Percentiles rank a stretch among this genome's conserved stretches.
These are phyloP conservation scores for Piscicola geometra DNA, from an alignment of 2,888 invertebrate genomes.

Conservation along the genomic window DNA sequence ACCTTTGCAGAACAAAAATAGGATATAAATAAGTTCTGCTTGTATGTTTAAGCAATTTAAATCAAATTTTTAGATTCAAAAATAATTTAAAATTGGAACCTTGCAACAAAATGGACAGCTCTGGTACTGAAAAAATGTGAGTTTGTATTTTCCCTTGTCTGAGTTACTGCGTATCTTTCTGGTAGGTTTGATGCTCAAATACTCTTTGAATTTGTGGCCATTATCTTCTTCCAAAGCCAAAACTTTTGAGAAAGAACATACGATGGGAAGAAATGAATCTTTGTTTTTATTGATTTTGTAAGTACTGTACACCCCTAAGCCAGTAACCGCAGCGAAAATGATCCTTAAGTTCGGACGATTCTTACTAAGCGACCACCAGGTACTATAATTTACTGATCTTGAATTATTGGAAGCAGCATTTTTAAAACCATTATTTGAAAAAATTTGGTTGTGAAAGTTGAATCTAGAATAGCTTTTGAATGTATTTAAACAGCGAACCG, in stretches of 20 bases:
- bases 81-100: slow-evolving; percentile 45
- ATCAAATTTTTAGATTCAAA: too few relatives aligned
- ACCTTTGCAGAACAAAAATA: too few relatives aligned
- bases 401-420: background rate
- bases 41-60: too few relatives aligned
- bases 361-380: background rate
- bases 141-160: slow-evolving; percentile 58
- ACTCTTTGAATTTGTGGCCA: background rate
- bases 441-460: background rate
- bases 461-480: background rate
- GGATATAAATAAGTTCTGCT: too few relatives aligned
- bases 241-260: background rate
- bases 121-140: slow-evolving; percentile 90
- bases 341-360: background rate
- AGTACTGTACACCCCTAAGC: background rate
- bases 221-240: background rate
- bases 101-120: slow-evolving; percentile 98
- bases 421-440: background rate
- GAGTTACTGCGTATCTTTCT: slow-evolving; percentile 37
- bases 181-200: slow-evolving; percentile 9
- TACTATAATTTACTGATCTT: background rate
- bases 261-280: background rate
- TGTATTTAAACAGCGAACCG: background rate
- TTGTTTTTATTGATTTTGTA: background rate
- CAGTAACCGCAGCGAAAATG: background rate